phyloP scores from a whole-genome alignment of 1,140 invertebrate genomes.

The Drosophila repleta region DNA sequence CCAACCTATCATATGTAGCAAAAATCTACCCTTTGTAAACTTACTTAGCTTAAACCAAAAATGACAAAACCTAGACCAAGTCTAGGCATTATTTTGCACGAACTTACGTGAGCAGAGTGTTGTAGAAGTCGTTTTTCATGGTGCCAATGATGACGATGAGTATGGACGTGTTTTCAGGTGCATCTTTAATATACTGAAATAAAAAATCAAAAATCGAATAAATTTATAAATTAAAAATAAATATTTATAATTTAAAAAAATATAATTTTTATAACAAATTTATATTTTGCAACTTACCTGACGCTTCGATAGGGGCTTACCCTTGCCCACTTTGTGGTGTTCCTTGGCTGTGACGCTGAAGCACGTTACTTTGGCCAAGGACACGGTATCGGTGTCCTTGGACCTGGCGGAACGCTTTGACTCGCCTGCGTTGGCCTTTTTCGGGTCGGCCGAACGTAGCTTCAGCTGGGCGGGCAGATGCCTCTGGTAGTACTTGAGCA shows the following conservation, averaged over 20 bases:
- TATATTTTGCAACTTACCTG: constrained; percentile 26
- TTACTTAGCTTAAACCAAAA: too few species aligned
- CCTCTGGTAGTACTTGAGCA: constrained; percentile 50
- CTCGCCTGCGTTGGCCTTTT: not conserved
- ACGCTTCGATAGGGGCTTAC: constrained; percentile 34
- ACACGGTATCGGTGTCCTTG: constrained; percentile 28
- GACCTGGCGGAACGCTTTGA: constrained; percentile 3
- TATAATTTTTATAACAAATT: too few species aligned
- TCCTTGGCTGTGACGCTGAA: constrained; percentile 46
- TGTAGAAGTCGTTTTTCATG: constrained; percentile 54
- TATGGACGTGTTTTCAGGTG: constrained; percentile 33
- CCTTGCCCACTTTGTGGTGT: constrained; percentile 62
- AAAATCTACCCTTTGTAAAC: too few species aligned
- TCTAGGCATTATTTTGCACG: too few species aligned
- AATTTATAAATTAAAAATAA: too few species aligned
- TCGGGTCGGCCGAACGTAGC: not conserved
- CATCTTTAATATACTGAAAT: constrained; percentile 59
- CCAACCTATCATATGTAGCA: too few species aligned
- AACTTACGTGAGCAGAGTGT: constrained; percentile 37
- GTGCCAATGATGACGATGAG: constrained; percentile 57
- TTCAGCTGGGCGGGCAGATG: constrained; percentile 55
- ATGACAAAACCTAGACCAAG: too few species aligned
- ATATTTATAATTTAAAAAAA: too few species aligned
- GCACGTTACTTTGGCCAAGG: constrained; percentile 42
- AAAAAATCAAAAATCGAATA: not conserved